A percentile compares a stretch with the other conserved stretches of the same genome.
These are phyloP conservation scores for Listrodromus nycthemerus DNA, from an alignment of 2,888 invertebrate genomes.

Conservation along the genomic window DNA sequence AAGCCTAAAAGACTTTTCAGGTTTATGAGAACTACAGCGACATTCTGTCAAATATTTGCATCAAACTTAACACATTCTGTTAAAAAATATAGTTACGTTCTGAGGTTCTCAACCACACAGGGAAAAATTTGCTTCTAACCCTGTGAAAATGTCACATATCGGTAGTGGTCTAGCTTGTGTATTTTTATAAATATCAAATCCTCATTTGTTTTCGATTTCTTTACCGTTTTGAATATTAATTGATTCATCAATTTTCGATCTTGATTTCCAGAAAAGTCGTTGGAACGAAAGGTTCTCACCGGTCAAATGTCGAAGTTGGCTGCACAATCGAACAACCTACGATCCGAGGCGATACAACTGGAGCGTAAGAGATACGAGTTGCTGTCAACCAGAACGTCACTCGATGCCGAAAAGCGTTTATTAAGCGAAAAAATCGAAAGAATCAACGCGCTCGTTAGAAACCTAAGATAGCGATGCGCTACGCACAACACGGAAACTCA, in stretches of 20 bases:
- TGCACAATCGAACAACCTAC: slow-evolving; percentile 77
- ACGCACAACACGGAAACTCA: slow-evolving; percentile 83
- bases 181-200: not conserved
- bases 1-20: too few species aligned
- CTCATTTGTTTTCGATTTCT: not conserved
- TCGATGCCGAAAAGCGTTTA: slow-evolving; percentile 79
- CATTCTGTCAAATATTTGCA: too few species aligned
- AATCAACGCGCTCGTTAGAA: slow-evolving; percentile 80
- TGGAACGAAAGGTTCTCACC: slow-evolving; percentile 78
- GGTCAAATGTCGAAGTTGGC: slow-evolving; percentile 79
- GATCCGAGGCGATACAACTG: slow-evolving; percentile 79
- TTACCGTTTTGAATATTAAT: not conserved
- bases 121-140: too few species aligned
- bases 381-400: slow-evolving; percentile 75
- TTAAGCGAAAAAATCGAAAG: slow-evolving; percentile 80
- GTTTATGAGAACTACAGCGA: too few species aligned
- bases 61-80: too few species aligned
- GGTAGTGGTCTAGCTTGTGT: not conserved
- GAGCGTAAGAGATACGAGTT: slow-evolving; percentile 80
- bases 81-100: too few species aligned
- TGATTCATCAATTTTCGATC: slow-evolving; percentile 15
- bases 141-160: not conserved
- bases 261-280: slow-evolving; percentile 76
- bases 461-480: slow-evolving; percentile 82
- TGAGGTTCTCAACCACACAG: too few species aligned